A percentile compares a stretch with the other conserved stretches of the same genome.
phyloP scores from a whole-genome alignment of 2,113 vertebrate genomes.

The Cyanocitta stelleri region DNA sequence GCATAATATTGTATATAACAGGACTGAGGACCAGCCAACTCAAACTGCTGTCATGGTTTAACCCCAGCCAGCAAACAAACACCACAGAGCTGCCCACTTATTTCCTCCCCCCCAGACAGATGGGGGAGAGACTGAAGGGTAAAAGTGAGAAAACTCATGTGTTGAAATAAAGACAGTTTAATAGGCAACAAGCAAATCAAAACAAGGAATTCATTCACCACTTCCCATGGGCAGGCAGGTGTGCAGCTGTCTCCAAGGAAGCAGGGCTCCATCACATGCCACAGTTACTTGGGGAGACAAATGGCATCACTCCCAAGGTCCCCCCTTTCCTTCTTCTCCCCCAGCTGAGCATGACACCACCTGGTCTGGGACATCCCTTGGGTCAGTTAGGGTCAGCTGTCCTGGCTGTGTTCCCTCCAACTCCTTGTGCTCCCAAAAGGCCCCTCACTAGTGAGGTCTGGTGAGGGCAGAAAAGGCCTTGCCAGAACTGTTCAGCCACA shows the following conservation, averaged over 20 bases:
- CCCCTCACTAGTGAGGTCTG: not conserved
- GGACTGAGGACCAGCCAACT: not conserved
- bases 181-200: not conserved
- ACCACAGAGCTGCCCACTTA: not conserved
- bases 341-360: not conserved
- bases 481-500: not conserved
- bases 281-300: not conserved
- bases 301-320: not conserved
- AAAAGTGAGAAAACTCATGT: not conserved
- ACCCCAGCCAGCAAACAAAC: not conserved
- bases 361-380: not conserved
- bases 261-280: not conserved
- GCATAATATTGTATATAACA: not conserved
- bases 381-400: not conserved
- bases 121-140: not conserved
- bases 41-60: not conserved
- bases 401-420: not conserved
- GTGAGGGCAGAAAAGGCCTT: not conserved
- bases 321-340: not conserved
- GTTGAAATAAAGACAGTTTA: not conserved
- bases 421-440: not conserved
- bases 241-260: not conserved
- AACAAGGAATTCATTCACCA: not conserved
- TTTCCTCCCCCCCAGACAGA: fast-evolving
- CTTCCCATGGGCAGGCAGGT: not conserved